phyloP scores from a whole-genome alignment of 2,888 invertebrate species.

The Ophion ellenae region DNA sequence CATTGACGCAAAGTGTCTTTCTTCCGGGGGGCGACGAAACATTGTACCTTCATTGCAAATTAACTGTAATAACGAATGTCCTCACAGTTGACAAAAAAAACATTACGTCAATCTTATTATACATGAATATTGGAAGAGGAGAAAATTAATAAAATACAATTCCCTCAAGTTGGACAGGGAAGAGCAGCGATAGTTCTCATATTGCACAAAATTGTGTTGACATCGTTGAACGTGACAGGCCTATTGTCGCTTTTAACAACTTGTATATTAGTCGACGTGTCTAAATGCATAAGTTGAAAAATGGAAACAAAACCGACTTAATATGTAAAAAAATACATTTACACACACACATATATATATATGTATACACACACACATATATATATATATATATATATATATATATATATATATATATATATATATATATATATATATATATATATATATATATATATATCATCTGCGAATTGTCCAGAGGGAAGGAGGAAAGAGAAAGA shows the following conservation, averaged over 20 bases:
- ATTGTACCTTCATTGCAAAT: slow-evolving; percentile 65
- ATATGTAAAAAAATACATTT: not conserved
- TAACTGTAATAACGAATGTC: slow-evolving; percentile 37
- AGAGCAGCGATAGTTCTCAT: not conserved
- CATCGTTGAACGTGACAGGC: slow-evolving; percentile 32
- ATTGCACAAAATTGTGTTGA: slow-evolving; percentile 43
- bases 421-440: slow-evolving; percentile 42
- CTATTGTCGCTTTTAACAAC: slow-evolving; percentile 35
- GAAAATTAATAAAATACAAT: no score
- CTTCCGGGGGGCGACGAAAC: slow-evolving; percentile 64
- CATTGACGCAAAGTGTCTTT: slow-evolving; percentile 72
- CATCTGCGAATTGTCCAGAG: slow-evolving; percentile 12
- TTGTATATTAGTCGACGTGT: slow-evolving; percentile 50
- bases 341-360: slow-evolving; percentile 40
- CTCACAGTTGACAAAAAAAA: slow-evolving; percentile 35
- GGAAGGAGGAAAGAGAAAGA: not conserved
- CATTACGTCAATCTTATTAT: slow-evolving; percentile 32
- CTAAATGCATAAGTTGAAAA: slow-evolving; percentile 29
- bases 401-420: slow-evolving; percentile 28
- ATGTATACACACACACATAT: no score
- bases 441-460: slow-evolving; percentile 34
- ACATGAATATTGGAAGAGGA: slow-evolving; percentile 27
- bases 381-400: slow-evolving; percentile 33
- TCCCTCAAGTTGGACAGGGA: slow-evolving; percentile 26
- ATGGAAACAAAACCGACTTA: not conserved